Conservation (phyloP, 1,140 invertebrate species). For the Calephelis virginiensis region DNA sequence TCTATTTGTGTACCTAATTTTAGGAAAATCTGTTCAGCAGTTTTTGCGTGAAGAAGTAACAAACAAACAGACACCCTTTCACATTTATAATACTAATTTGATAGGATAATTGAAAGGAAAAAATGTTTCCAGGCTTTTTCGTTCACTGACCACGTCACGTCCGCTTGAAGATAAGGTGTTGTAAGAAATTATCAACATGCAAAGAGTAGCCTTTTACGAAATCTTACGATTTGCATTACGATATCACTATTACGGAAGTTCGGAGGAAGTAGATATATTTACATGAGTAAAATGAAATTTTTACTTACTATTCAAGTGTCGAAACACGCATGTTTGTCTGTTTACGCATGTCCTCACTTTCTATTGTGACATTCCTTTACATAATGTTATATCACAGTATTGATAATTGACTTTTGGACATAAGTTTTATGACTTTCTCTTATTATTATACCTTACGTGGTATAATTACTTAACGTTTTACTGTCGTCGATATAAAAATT, state of each 20-base stretch:
- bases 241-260: conserved; percentile 1
- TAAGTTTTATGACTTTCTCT: conserved; percentile 15
- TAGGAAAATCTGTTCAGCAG: too few species aligned
- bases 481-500: conserved; percentile 2
- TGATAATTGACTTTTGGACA: conserved; percentile 10
- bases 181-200: neutral
- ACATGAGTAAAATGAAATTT: neutral
- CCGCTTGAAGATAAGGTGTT: neutral
- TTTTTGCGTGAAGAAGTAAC: too few species aligned
- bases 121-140: too few species aligned
- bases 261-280: conserved; percentile 3
- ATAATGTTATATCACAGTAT: conserved; percentile 15
- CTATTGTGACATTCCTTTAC: conserved; percentile 11
- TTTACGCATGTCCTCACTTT: conserved; percentile 3
- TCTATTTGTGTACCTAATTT: too few species aligned
- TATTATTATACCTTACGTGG: conserved; percentile 9
- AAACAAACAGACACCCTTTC: too few species aligned
- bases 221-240: neutral
- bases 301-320: conserved; percentile 7
- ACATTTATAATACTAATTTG: too few species aligned
- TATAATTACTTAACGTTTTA: conserved; percentile 4
- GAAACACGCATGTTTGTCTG: conserved; percentile 3
- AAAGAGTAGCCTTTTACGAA: neutral
- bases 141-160: too few species aligned
- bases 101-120: too few species aligned